Evolutionary conservation across 2,888 invertebrate genomes (phyloP).

Genomic region (Folsomia candida): DNA sequence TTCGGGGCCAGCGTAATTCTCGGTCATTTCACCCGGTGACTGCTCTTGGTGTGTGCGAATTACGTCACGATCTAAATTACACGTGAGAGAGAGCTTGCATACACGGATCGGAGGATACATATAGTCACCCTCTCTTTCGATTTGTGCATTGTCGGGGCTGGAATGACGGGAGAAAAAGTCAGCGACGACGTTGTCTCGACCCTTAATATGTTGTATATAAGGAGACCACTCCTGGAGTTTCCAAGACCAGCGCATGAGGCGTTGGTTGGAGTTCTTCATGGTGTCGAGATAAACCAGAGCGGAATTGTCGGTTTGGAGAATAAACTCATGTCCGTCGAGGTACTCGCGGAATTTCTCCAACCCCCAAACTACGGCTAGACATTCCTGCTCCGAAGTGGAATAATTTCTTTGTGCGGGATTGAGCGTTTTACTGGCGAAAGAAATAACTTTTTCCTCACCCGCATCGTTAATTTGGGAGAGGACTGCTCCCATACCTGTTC

Average conservation of each 20-base stretch:
- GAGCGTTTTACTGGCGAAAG: constrained; percentile 7
- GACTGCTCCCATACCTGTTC: neutral
- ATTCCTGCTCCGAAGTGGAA: neutral
- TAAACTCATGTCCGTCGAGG: too few relatives aligned
- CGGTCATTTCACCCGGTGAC: too few relatives aligned
- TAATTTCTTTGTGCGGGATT: constrained; percentile 6
- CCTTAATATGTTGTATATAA: neutral
- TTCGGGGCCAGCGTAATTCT: too few relatives aligned
- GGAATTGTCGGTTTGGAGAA: too few relatives aligned
- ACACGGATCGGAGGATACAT: too few relatives aligned
- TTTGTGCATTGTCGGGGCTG: constrained; percentile 6
- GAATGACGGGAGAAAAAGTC: too few relatives aligned
- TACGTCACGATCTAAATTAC: neutral
- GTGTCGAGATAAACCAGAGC: constrained; percentile 13
- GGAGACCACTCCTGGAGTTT: constrained; percentile 18
- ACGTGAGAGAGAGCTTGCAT: constrained; percentile 23
- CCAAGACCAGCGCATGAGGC: constrained; percentile 21
- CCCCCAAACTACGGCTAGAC: neutral
- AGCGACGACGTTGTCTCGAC: too few relatives aligned
- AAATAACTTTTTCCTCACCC: neutral
- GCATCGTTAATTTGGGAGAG: neutral
- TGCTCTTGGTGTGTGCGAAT: neutral
- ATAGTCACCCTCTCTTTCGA: too few relatives aligned
- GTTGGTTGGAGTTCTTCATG: constrained; percentile 5
- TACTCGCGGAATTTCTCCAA: constrained; percentile 10